phyloP scores from a whole-genome alignment of 2,888 invertebrate genomes.

The Eupithecia insigniata region DNA sequence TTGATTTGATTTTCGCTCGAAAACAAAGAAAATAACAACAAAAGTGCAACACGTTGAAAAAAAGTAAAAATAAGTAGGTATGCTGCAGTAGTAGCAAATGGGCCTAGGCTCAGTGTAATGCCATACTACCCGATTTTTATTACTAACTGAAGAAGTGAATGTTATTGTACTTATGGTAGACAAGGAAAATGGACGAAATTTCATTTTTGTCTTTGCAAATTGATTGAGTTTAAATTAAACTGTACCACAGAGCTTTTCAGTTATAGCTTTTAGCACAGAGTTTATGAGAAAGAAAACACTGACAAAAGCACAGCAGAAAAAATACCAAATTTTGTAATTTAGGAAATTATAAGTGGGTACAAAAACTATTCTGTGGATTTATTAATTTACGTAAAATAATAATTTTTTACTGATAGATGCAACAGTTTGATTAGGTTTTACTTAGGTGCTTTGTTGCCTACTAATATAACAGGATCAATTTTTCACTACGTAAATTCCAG shows the following conservation, averaged over 20 bases:
- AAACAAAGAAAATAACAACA: too few relatives aligned
- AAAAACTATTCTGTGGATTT: neutral
- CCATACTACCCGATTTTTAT: too few relatives aligned
- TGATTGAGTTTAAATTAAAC: neutral
- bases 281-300: neutral
- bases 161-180: neutral
- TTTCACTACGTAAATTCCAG: neutral
- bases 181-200: neutral
- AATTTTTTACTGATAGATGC: neutral
- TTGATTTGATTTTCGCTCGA: too few relatives aligned
- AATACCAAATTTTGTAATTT: neutral
- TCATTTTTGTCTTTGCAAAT: neutral
- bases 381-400: neutral
- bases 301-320: neutral
- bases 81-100: too few relatives aligned
- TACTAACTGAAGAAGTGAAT: slow-evolving; percentile 6
- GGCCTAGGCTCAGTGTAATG: too few relatives aligned
- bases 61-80: too few relatives aligned
- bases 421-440: neutral
- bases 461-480: neutral
- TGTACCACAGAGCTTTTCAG: neutral
- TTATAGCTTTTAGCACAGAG: neutral
- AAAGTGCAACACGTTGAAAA: too few relatives aligned
- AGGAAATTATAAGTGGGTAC: neutral
- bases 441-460: neutral